phyloP scores from a whole-genome alignment of 2,113 vertebrate genomes.

The Cathartes aura region DNA sequence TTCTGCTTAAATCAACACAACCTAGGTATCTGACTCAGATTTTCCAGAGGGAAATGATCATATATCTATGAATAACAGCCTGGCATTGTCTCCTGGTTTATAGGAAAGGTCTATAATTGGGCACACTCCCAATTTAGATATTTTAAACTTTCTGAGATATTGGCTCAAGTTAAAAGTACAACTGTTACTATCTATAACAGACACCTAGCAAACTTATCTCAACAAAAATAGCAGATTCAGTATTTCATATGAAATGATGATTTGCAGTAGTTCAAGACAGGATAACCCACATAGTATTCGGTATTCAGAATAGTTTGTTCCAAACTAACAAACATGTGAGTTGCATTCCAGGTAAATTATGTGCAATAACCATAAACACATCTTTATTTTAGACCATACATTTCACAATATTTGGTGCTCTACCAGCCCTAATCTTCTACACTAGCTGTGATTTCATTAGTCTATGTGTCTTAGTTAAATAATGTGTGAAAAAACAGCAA shows the following conservation, averaged over 20 bases:
- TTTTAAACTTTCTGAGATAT: constrained; percentile 19
- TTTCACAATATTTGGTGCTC: neutral
- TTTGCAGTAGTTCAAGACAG: neutral
- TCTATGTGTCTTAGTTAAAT: neutral
- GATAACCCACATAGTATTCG: neutral
- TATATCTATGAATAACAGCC: neutral
- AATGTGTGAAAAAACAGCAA: neutral
- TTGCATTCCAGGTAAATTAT: neutral
- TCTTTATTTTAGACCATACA: neutral
- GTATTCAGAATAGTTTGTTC: neutral
- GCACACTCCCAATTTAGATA: neutral
- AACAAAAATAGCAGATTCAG: constrained; percentile 5
- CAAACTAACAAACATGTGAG: neutral
- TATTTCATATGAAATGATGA: neutral
- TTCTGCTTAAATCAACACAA: neutral
- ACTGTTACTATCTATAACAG: neutral
- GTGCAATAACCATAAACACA: neutral
- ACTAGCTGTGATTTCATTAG: neutral
- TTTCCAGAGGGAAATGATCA: constrained; percentile 22
- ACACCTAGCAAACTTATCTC: neutral
- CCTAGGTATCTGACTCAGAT: constrained; percentile 4
- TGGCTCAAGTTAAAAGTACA: constrained; percentile 13
- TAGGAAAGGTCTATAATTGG: constrained; percentile 24
- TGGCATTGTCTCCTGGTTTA: neutral
- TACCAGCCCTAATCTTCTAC: neutral